Conservation (phyloP, 2,888 invertebrate genomes). For the Stenotaenia linearis region DNA sequence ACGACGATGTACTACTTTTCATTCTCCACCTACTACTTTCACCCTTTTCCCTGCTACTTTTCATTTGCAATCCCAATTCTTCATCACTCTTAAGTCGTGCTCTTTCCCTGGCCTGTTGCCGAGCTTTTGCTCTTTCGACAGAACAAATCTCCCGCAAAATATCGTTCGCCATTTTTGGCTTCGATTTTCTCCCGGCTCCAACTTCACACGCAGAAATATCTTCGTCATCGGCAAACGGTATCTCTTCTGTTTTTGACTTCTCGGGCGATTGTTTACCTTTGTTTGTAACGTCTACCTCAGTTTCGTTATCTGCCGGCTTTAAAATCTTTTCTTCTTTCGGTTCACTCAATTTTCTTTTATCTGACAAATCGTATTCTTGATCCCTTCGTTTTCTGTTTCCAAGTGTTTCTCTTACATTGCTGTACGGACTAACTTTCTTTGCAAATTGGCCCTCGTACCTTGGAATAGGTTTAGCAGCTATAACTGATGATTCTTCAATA, state of each 20-base stretch:
- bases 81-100: conserved; percentile 66
- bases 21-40: not conserved
- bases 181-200: conserved; percentile 49
- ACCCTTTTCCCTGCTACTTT: not conserved
- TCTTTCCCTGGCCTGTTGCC: conserved; percentile 59
- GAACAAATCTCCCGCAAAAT: conserved; percentile 39
- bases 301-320: not conserved
- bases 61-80: conserved; percentile 55
- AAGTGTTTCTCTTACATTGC: not conserved
- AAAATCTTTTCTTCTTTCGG: conserved; percentile 27
- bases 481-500: not conserved
- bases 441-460: conserved; percentile 26
- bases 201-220: conserved; percentile 49
- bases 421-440: conserved; percentile 5
- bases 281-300: not conserved
- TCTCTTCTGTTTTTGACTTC: conserved; percentile 39
- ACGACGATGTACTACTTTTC: not conserved
- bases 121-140: conserved; percentile 53
- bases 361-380: not conserved
- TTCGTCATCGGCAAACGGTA: conserved; percentile 40
- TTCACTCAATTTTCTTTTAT: not conserved
- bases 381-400: not conserved
- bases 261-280: conserved; percentile 34
- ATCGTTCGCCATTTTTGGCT: conserved; percentile 38
- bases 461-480: not conserved